These are phyloP conservation scores for Lycopodina hypogea DNA, from an alignment of 37 sponge, comb jelly and placozoan species.

Conservation along the genomic window DNA sequence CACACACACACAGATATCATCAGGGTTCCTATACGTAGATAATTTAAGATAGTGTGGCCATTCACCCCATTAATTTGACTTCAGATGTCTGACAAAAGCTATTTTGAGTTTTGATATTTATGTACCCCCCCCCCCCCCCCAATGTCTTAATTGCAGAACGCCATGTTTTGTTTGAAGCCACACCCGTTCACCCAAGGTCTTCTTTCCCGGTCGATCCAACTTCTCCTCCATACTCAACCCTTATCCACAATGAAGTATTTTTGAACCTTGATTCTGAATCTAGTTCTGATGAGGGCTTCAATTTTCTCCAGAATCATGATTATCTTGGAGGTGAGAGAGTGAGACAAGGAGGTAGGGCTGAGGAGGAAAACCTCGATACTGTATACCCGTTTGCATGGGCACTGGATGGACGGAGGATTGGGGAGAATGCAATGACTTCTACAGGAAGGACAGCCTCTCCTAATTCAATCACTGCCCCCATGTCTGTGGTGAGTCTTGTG, in stretches of 20 bases:
- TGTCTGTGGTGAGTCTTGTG: not conserved
- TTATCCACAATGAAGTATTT: constrained; percentile 1
- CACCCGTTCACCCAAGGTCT: not conserved
- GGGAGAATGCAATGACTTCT: constrained; percentile 28
- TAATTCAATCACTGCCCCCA: constrained; percentile 9
- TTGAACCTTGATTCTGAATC: constrained; percentile 16
- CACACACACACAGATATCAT: too few species aligned
- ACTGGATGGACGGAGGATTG: constrained; percentile 74
- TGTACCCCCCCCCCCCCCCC: too few species aligned
- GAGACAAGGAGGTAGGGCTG: not conserved
- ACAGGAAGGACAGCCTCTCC: constrained; percentile 12
- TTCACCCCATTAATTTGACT: too few species aligned
- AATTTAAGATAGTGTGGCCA: too few species aligned
- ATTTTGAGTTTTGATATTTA: too few species aligned
- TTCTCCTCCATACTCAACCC: not conserved
- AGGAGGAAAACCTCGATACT: constrained; percentile 14
- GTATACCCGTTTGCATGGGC: constrained; percentile 85
- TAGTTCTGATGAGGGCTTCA: not conserved
- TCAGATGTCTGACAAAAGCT: too few species aligned
- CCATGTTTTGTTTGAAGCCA: not conserved
- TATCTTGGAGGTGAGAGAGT: not conserved
- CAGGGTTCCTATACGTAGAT: too few species aligned
- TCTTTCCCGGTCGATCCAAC: not conserved
- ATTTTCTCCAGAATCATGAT: not conserved
- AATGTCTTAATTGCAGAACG: too few species aligned